phyloP scores from a whole-genome alignment of 2,888 invertebrate species.

The Nephrotoma guestfalica region DNA sequence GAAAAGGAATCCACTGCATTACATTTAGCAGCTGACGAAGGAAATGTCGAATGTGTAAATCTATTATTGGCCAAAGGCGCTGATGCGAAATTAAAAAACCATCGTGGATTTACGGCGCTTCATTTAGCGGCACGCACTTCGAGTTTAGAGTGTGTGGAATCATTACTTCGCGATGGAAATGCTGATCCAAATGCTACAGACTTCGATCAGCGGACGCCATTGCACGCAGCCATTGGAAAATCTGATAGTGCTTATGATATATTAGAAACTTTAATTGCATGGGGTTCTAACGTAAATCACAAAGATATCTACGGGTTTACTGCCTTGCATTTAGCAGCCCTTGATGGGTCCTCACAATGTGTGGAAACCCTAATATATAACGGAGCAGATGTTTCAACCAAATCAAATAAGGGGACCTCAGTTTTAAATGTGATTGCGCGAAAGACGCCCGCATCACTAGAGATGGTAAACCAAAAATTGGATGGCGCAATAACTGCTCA shows the following conservation, averaged over 20 bases:
- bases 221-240: slow-evolving; percentile 76
- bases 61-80: slow-evolving; percentile 59
- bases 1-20: slow-evolving; percentile 64
- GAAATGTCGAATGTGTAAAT: slow-evolving; percentile 67
- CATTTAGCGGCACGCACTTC: slow-evolving; percentile 73
- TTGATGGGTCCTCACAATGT: slow-evolving; percentile 72
- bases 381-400: slow-evolving; percentile 79
- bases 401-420: slow-evolving; percentile 74
- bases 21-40: slow-evolving; percentile 80
- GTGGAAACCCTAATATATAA: slow-evolving; percentile 71
- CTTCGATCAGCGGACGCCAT: slow-evolving; percentile 62
- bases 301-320: slow-evolving; percentile 78
- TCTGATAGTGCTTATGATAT: slow-evolving; percentile 68
- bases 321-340: slow-evolving; percentile 69
- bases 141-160: slow-evolving; percentile 66
- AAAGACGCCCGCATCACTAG: slow-evolving; percentile 73
- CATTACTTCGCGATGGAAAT: slow-evolving; percentile 55
- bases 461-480: slow-evolving; percentile 66
- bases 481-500: slow-evolving; percentile 67
- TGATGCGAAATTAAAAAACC: slow-evolving; percentile 56
- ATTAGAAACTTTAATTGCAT: slow-evolving; percentile 59
- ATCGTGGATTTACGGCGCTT: slow-evolving; percentile 69
- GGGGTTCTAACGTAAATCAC: slow-evolving; percentile 69
- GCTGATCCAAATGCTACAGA: slow-evolving; percentile 69
- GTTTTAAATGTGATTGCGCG: slow-evolving; percentile 73